Conservation (phyloP, 2,113 vertebrate genomes). For the Alethe diademata region DNA sequence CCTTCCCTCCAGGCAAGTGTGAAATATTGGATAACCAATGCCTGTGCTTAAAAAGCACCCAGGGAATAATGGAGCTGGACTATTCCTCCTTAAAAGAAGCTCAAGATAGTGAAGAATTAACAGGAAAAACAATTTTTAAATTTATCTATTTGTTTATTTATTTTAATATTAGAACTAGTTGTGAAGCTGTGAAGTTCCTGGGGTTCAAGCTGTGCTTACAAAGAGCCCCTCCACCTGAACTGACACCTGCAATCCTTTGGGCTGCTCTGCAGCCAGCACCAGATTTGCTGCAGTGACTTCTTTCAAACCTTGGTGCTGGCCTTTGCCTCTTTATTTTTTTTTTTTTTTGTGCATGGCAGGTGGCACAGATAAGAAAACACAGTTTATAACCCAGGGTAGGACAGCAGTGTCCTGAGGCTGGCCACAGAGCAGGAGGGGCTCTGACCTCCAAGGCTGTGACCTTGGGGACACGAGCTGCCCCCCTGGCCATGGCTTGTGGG, state of each 20-base stretch:
- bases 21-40: neutral
- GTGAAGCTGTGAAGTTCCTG: neutral
- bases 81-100: neutral
- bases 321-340: neutral
- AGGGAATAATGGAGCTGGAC: neutral
- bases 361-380: neutral
- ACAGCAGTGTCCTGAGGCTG: neutral
- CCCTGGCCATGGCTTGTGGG: accelerated
- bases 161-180: neutral
- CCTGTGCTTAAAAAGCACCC: too few species aligned
- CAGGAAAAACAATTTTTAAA: neutral
- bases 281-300: neutral
- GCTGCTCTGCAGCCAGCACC: neutral
- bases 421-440: neutral
- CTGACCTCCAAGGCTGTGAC: neutral
- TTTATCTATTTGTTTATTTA: too few species aligned
- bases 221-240: neutral
- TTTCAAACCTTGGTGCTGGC: neutral
- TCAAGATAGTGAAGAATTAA: neutral
- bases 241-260: neutral
- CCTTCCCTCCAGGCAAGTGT: neutral
- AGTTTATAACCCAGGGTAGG: neutral
- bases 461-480: neutral
- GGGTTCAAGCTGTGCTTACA: neutral
- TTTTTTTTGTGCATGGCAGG: neutral